Conservation (phyloP, 2,888 invertebrate genomes). For the Malacosoma neustria region DNA sequence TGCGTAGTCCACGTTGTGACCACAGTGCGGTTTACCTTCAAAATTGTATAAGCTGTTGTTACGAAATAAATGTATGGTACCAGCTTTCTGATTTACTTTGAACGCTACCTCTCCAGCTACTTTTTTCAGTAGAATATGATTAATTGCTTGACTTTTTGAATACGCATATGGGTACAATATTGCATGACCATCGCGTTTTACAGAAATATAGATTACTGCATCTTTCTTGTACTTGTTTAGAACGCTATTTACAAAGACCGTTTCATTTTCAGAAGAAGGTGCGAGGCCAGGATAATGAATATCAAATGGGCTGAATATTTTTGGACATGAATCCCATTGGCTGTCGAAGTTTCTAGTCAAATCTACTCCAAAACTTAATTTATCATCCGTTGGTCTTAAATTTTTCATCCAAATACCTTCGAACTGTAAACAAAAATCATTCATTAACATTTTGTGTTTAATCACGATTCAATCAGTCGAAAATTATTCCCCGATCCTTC, state of each 20-base stretch:
- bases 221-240: slow-evolving; percentile 58
- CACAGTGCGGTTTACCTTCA: slow-evolving; percentile 41
- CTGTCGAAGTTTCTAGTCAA: slow-evolving; percentile 50
- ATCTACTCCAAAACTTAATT: slow-evolving; percentile 41
- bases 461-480: too few species aligned
- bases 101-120: slow-evolving; percentile 33
- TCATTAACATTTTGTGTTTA: too few species aligned
- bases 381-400: slow-evolving; percentile 21
- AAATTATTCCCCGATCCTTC: too few species aligned
- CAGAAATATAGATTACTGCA: slow-evolving; percentile 78
- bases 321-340: slow-evolving; percentile 36
- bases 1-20: slow-evolving; percentile 57
- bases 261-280: slow-evolving; percentile 80
- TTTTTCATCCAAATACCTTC: slow-evolving; percentile 48
- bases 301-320: slow-evolving; percentile 27
- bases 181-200: slow-evolving; percentile 82
- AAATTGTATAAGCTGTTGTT: slow-evolving; percentile 38
- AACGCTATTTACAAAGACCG: slow-evolving; percentile 69
- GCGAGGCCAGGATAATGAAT: slow-evolving; percentile 69
- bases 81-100: slow-evolving; percentile 45
- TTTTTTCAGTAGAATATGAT: slow-evolving; percentile 14
- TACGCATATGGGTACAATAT: slow-evolving; percentile 79
- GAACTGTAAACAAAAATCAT: slow-evolving; percentile 14
- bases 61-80: slow-evolving; percentile 34
- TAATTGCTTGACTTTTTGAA: slow-evolving; percentile 19